Conservation (phyloP, 2,113 vertebrate genomes). For the Channa maculata region DNA sequence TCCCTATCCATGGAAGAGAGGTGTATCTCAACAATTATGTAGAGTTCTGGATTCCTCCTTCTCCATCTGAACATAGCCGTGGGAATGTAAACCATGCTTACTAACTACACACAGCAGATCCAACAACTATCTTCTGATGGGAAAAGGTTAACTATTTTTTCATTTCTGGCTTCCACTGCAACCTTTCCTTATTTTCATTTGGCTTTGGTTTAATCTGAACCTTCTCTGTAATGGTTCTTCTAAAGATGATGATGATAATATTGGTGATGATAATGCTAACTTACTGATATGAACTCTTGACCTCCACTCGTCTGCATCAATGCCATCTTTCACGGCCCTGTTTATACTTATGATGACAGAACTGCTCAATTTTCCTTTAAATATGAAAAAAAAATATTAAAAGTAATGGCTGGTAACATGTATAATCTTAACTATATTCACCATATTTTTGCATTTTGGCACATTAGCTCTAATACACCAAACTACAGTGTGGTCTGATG, state of each 20-base stretch:
- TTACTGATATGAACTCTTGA: conserved; percentile 37
- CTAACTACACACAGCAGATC: conserved; percentile 63
- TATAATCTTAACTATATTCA: no score
- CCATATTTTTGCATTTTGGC: no score
- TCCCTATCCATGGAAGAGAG: conserved; percentile 68
- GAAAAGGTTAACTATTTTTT: conserved; percentile 57
- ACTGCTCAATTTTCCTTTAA: conserved; percentile 1
- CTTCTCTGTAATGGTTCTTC: conserved; percentile 37
- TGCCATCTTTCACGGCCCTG: conserved; percentile 29
- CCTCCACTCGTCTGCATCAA: conserved; percentile 11
- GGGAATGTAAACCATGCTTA: conserved; percentile 60
- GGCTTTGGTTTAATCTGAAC: conserved; percentile 50
- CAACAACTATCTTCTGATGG: conserved; percentile 72
- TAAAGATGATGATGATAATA: conserved; percentile 39
- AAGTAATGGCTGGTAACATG: not conserved
- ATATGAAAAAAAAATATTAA: not conserved
- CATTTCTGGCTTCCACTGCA: conserved; percentile 47
- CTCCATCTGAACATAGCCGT: conserved; percentile 71
- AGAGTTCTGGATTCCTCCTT: conserved; percentile 50
- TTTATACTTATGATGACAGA: conserved; percentile 9
- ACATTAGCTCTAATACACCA: no score
- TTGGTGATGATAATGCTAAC: conserved; percentile 37
- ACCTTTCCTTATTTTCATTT: conserved; percentile 47
- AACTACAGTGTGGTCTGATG: no score
- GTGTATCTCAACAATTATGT: conserved; percentile 50